These are phyloP conservation scores for Caenorhabditis plicata DNA, from an alignment of 2,888 invertebrate species.

Conservation along the genomic window DNA sequence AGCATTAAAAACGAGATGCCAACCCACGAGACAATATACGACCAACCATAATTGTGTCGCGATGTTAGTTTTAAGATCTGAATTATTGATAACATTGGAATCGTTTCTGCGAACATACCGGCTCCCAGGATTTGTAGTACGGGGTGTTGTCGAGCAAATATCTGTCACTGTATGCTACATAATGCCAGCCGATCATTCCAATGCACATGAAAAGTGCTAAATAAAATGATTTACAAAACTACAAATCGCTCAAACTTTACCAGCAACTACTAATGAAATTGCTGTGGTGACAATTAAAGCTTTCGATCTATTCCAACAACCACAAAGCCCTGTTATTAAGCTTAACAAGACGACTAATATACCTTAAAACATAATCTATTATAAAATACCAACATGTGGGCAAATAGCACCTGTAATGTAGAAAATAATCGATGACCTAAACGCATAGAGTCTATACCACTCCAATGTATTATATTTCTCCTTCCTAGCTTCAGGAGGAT, in stretches of 20 bases:
- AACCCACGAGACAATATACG: slow-evolving; percentile 94
- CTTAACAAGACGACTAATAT: slow-evolving; percentile 88
- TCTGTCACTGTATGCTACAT: slow-evolving; percentile 83
- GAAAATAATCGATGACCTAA: slow-evolving; percentile 26
- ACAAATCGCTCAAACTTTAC: slow-evolving; percentile 72
- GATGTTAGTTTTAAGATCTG: slow-evolving; percentile 58
- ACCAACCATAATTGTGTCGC: slow-evolving; percentile 81
- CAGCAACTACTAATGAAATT: slow-evolving; percentile 82
- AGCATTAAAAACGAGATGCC: slow-evolving; percentile 88
- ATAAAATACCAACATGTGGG: neutral
- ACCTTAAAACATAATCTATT: slow-evolving; percentile 68
- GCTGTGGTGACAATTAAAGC: slow-evolving; percentile 91
- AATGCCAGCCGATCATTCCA: slow-evolving; percentile 81
- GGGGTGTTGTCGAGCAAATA: slow-evolving; percentile 89
- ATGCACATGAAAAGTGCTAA: slow-evolving; percentile 77
- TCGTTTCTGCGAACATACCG: slow-evolving; percentile 54
- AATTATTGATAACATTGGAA: no score
- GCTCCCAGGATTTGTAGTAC: slow-evolving; percentile 84
- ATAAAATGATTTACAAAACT: slow-evolving; percentile 2
- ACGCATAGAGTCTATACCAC: slow-evolving; percentile 36
- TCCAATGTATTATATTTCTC: slow-evolving; percentile 43
- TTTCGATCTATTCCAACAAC: slow-evolving; percentile 92
- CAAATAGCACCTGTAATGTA: slow-evolving; percentile 19
- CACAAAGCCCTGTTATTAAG: slow-evolving; percentile 91
- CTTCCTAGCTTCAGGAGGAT: slow-evolving; percentile 41